Evolutionary conservation across 2,797 vertebrate species (phyloP), one percentile per base, ranked within the genome.

Genomic region (Labroides dimidiatus): DNA sequence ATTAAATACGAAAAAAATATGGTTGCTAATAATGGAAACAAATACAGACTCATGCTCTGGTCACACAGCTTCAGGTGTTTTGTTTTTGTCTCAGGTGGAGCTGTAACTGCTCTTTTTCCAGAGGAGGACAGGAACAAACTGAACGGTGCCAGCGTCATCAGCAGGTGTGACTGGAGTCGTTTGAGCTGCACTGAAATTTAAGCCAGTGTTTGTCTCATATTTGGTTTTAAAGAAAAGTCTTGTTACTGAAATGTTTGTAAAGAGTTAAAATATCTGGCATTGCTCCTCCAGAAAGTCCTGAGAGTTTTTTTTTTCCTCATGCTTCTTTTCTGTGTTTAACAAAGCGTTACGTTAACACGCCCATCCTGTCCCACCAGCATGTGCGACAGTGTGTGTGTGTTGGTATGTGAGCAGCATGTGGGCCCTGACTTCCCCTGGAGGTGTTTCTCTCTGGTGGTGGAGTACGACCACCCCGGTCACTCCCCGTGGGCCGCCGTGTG

Each of bases 391-490:
- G 89, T 90, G 80, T 97, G 95, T 68, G 12, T 93, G 50, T 52
- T 97, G 77, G 81, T 95, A 82, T 93, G 88, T 63, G 94, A 95
- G 86, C 93, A 93, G 62, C 89, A 95, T 43, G 91, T 99, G 52
- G 94, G 95, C 55, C 84, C 93, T 0, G 93, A 96, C 87, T 99
- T 99, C 67, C 97, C 97, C 14, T 99, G 97, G 97, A 83, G 68
- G 56, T 72, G 85, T 48, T 98, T 99, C 88, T 95, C 94, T 39
- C 79, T 96, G 69, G 94, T 96, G 66, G 84, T 98, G 69, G 97
- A 99, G 88, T 97, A 95, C 48, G 92, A 97, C 83, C 92, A 86
- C 51, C 90, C 90, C 21, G 93, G 94, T 77, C 92, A 91, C 23
- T 96, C 96, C 3, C 94, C 93, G 10, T 96, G 96, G 95, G 87